Percentiles rank a stretch among this genome's conserved stretches.
Evolutionary conservation across 2,888 invertebrate species (phyloP).

Genomic region (Hanleya hanleyi): DNA sequence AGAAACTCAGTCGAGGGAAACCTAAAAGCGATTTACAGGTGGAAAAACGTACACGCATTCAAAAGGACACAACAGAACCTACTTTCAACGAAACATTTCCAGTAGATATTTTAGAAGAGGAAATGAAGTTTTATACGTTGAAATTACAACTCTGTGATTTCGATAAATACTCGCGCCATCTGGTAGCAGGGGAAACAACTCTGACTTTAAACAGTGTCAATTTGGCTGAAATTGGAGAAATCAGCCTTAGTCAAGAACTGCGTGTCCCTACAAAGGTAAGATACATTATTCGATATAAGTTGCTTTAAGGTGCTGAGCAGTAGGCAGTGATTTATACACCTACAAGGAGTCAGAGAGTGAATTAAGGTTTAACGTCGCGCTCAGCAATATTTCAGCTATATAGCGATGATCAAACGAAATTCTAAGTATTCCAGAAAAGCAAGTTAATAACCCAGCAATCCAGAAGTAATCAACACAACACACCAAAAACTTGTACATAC

Average conservation of each 20-base stretch:
- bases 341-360: too few species aligned
- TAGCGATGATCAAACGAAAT: too few species aligned
- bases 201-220: constrained; percentile 42
- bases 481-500: too few species aligned
- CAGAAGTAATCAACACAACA: too few species aligned
- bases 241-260: constrained; percentile 43
- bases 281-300: too few species aligned
- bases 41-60: constrained; percentile 61
- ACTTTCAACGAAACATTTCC: constrained; percentile 55
- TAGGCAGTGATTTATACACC: too few species aligned
- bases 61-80: constrained; percentile 48
- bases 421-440: too few species aligned
- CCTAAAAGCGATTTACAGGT: constrained; percentile 13
- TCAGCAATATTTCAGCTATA: too few species aligned
- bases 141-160: constrained; percentile 59
- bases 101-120: constrained; percentile 39
- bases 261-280: constrained; percentile 47
- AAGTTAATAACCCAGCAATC: too few species aligned
- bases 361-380: too few species aligned
- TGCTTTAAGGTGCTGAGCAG: too few species aligned
- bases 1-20: not conserved
- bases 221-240: constrained; percentile 33
- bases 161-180: constrained; percentile 58
- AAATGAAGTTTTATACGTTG: constrained; percentile 43
- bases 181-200: constrained; percentile 53